Conservation (phyloP, 2,113 vertebrate species). For the Onychostoma macrolepis region DNA sequence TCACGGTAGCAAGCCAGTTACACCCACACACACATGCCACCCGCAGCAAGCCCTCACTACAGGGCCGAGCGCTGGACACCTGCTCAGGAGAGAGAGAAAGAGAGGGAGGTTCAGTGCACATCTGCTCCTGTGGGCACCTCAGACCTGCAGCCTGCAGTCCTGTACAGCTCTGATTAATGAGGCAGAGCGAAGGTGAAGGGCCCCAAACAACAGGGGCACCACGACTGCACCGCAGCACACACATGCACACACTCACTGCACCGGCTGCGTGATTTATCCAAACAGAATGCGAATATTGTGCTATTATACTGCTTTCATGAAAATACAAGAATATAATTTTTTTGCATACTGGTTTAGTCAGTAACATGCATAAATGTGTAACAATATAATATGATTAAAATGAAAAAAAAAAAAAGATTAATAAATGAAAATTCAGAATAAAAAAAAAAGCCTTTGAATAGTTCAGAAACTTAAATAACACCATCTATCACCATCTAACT, state of each 20-base stretch:
- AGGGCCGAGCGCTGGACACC: constrained; percentile 41
- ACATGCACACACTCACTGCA: constrained; percentile 26
- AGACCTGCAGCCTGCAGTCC: constrained; percentile 33
- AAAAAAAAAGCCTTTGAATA: background rate
- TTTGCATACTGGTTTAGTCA: background rate
- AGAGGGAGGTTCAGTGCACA: constrained; percentile 17
- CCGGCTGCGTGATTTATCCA: background rate
- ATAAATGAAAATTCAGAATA: background rate
- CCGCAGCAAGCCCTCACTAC: constrained; percentile 35
- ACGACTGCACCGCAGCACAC: constrained; percentile 13
- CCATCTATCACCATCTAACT: background rate
- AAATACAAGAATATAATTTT: background rate
- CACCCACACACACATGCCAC: constrained; percentile 30
- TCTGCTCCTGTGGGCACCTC: constrained; percentile 51
- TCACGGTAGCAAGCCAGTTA: constrained; percentile 20
- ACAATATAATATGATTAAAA: background rate
- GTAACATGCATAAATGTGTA: background rate
- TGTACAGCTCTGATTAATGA: constrained; percentile 56
- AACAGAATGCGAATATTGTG: background rate
- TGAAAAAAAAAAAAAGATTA: too few species aligned
- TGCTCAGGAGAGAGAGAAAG: constrained; percentile 39
- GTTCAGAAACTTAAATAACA: background rate
- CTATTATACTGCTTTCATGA: background rate
- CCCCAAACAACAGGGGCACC: constrained; percentile 41
- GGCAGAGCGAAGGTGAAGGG: constrained; percentile 42